A percentile compares a stretch with the other conserved stretches of the same genome.
Conservation (phyloP, 1,140 invertebrate species). For the Mactra quadrangularis region DNA sequence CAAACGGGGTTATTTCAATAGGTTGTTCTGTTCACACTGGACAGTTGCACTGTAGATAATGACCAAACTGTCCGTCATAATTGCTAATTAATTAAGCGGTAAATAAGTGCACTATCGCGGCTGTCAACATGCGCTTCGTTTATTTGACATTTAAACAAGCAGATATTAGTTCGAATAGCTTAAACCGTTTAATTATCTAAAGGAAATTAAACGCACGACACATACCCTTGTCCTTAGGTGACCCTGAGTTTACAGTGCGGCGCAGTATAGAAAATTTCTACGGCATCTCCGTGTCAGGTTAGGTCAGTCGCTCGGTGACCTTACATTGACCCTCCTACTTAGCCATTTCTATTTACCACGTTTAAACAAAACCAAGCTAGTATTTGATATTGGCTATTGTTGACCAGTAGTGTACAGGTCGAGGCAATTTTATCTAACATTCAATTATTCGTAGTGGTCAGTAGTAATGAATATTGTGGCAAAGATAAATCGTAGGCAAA, state of each 20-base stretch:
- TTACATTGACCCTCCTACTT: slow-evolving; percentile 15
- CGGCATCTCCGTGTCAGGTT: slow-evolving; percentile 28
- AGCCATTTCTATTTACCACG: neutral
- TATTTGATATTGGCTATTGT: slow-evolving; percentile 4
- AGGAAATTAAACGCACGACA: too few species aligned
- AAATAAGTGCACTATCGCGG: neutral
- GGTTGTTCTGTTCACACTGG: neutral
- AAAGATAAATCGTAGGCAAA: too few species aligned
- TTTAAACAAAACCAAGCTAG: slow-evolving; percentile 32
- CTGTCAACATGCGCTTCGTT: slow-evolving; percentile 3
- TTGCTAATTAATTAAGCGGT: slow-evolving; percentile 1
- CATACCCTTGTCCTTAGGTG: slow-evolving; percentile 43
- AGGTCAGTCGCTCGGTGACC: slow-evolving; percentile 57
- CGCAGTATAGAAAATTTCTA: neutral
- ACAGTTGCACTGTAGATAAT: slow-evolving; percentile 21
- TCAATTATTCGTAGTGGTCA: neutral
- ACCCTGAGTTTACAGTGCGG: slow-evolving; percentile 28
- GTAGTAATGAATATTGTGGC: too few species aligned
- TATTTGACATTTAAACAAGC: too few species aligned
- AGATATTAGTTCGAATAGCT: too few species aligned
- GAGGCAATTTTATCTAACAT: neutral
- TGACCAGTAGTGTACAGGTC: neutral
- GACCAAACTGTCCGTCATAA: neutral
- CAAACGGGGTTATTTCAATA: slow-evolving; percentile 1
- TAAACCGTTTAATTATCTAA: too few species aligned